phyloP scores from a whole-genome alignment of 2,113 vertebrate genomes.

The Jacana jacana region DNA sequence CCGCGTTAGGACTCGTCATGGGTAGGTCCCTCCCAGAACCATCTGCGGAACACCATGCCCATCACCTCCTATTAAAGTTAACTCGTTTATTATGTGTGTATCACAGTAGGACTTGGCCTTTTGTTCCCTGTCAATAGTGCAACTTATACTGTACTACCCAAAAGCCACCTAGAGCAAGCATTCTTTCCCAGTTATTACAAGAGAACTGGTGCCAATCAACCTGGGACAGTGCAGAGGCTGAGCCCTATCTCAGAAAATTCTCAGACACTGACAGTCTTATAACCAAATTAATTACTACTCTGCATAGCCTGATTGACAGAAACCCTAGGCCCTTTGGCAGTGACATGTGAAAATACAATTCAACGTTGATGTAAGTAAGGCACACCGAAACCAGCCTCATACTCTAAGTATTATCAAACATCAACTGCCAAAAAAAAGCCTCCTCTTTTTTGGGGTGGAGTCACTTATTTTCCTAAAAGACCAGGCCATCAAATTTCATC shows the following conservation, averaged over 20 bases:
- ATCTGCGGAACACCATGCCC: neutral
- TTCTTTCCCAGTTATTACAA: neutral
- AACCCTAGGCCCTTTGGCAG: neutral
- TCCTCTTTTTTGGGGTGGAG: neutral
- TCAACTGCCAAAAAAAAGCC: neutral
- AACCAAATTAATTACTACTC: slow-evolving; percentile 48
- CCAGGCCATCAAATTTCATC: neutral
- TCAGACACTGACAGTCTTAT: neutral
- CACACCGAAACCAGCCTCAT: neutral
- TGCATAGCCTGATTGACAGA: neutral
- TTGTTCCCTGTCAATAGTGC: neutral
- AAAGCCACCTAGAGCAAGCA: neutral
- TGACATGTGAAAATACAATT: neutral
- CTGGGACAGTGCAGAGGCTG: neutral
- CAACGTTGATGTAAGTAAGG: neutral
- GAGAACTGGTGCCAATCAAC: neutral
- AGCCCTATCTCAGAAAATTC: neutral
- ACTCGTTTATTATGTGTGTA: neutral
- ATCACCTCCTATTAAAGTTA: neutral
- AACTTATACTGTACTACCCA: neutral
- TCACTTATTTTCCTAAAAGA: neutral
- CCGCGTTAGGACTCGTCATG: rapidly evolving
- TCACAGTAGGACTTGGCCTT: neutral
- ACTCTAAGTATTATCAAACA: neutral
- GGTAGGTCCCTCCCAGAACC: neutral